Percentiles rank a stretch among this genome's conserved stretches.
Evolutionary conservation across 2,888 invertebrate genomes (phyloP).

Genomic region (Xylocampa areola): DNA sequence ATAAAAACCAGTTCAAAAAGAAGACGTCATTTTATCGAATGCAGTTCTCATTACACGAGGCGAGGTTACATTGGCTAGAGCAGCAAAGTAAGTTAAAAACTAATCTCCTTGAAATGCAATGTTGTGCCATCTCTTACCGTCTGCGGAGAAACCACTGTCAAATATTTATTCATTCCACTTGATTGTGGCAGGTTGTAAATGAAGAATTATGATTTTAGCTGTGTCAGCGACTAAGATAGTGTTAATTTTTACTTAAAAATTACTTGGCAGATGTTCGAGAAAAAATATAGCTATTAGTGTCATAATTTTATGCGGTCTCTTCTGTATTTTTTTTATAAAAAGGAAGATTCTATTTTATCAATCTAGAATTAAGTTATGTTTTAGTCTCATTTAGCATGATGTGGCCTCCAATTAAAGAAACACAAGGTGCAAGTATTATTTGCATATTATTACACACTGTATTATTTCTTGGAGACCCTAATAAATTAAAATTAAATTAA

Average conservation of each 20-base stretch:
- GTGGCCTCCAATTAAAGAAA: too few species aligned
- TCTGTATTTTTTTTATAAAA: too few species aligned
- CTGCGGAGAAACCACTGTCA: slow-evolving; percentile 23
- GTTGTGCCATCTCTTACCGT: slow-evolving; percentile 7
- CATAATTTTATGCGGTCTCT: too few species aligned
- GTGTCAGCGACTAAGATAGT: slow-evolving; percentile 1
- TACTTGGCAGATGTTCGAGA: background rate
- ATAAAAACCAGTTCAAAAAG: slow-evolving; percentile 22
- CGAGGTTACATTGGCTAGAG: slow-evolving; percentile 8
- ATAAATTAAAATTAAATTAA: too few species aligned
- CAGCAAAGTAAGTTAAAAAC: slow-evolving; percentile 31
- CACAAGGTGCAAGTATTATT: too few species aligned
- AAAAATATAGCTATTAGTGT: background rate
- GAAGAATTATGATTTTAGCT: slow-evolving; percentile 18
- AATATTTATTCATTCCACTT: slow-evolving; percentile 47
- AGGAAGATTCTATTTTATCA: too few species aligned
- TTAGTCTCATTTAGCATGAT: too few species aligned
- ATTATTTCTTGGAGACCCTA: too few species aligned
- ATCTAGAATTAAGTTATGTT: too few species aligned
- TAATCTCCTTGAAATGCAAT: slow-evolving; percentile 28
- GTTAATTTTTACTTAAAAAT: slow-evolving; percentile 5
- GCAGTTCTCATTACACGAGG: slow-evolving; percentile 7
- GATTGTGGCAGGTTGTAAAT: slow-evolving; percentile 18
- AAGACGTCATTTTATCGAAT: slow-evolving; percentile 8
- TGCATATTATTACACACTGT: too few species aligned